A percentile compares a stretch with the other conserved stretches of the same genome.
These are phyloP conservation scores for Callyntrura guangdongensis DNA, from an alignment of 2,888 invertebrate genomes.

Conservation along the genomic window DNA sequence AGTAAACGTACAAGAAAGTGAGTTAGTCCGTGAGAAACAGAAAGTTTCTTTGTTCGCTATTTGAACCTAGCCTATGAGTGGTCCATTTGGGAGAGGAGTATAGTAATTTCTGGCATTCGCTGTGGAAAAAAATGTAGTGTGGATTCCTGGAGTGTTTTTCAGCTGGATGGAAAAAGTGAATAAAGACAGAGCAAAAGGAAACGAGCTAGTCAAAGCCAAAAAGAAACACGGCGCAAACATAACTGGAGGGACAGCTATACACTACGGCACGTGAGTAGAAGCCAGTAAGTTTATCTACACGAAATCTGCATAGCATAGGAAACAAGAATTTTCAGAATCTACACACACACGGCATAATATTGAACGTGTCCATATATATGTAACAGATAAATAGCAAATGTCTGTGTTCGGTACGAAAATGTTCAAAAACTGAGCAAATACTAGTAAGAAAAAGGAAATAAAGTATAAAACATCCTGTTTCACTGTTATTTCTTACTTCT, in stretches of 20 bases:
- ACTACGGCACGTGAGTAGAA: neutral
- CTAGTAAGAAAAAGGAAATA: neutral
- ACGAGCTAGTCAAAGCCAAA: conserved; percentile 25
- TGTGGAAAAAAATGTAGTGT: too few species aligned
- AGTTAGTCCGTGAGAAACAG: conserved; percentile 57
- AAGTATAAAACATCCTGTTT: conserved; percentile 11
- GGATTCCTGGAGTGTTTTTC: conserved; percentile 10
- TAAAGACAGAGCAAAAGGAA: conserved; percentile 3
- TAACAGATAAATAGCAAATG: neutral
- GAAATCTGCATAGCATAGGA: conserved; percentile 1
- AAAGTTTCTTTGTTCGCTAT: conserved; percentile 62
- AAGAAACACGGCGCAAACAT: neutral
- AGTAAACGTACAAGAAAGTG: neutral
- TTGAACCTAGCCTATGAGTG: conserved; percentile 5
- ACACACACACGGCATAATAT: neutral
- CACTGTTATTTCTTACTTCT: neutral
- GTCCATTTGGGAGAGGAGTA: conserved; percentile 43
- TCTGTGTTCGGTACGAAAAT: neutral
- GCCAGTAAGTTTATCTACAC: neutral
- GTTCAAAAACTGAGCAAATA: conserved; percentile 6
- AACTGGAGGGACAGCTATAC: neutral
- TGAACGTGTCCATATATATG: neutral
- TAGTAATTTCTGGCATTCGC: conserved; percentile 17
- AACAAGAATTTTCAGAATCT: neutral
- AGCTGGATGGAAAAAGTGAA: conserved; percentile 29